Evolutionary conservation across 2,797 vertebrate species (phyloP).

Genomic region (Schizopygopsis malacanthus): DNA sequence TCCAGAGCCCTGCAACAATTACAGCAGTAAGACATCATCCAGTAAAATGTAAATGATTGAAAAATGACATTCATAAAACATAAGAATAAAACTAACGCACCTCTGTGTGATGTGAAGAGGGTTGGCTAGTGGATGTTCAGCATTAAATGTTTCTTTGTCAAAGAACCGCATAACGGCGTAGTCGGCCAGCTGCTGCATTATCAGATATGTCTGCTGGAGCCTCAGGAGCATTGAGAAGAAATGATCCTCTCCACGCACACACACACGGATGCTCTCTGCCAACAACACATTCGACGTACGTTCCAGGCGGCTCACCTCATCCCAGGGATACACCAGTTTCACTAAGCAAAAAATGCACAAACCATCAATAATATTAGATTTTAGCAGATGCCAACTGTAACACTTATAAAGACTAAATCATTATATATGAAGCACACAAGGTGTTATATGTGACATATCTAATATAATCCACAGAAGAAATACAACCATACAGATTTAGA

Average conservation of each 20-base stretch:
- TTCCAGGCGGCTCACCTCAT: constrained; percentile 92
- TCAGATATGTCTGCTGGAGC: constrained; percentile 91
- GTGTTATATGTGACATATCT: background rate
- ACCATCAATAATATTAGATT: background rate
- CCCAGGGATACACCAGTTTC: constrained; percentile 94
- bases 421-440: background rate
- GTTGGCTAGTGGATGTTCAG: constrained; percentile 85
- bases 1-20: constrained; percentile 85
- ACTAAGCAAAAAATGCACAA: constrained; percentile 75
- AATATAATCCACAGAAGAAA: background rate
- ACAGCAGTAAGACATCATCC: background rate
- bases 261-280: constrained; percentile 92
- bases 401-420: background rate
- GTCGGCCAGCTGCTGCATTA: constrained; percentile 96
- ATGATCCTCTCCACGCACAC: constrained; percentile 88
- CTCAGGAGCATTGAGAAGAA: constrained; percentile 98
- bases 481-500: background rate
- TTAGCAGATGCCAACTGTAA: background rate
- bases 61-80: too few relatives aligned
- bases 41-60: background rate
- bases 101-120: constrained; percentile 84
- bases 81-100: background rate
- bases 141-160: constrained; percentile 93
- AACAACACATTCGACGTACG: constrained; percentile 92
- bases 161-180: constrained; percentile 93